Conservation (phyloP, 30 jellyfish, hydroid and myxozoan species). For the Sanderia malayensis region DNA sequence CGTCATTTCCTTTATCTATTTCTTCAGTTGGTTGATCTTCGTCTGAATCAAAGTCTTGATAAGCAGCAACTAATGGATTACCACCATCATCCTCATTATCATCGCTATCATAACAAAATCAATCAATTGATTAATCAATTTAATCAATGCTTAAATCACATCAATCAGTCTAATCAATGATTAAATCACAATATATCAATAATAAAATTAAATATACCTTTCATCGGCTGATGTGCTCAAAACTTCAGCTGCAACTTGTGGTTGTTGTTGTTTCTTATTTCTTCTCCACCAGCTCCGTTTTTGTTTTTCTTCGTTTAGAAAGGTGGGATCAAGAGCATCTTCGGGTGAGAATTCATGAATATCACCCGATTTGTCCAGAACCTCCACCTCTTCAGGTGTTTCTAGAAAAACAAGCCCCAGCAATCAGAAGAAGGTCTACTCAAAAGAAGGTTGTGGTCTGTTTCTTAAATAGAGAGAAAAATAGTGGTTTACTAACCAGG, state of each 20-base stretch:
- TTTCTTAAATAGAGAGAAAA: no score
- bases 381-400: neutral
- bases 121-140: no score
- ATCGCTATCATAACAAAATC: neutral
- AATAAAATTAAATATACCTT: no score
- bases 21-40: slow-evolving; percentile 53
- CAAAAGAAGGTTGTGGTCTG: no score
- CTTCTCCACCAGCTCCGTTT: slow-evolving; percentile 48
- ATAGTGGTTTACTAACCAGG: no score
- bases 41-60: slow-evolving; percentile 67
- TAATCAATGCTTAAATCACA: no score
- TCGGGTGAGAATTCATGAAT: slow-evolving; percentile 60
- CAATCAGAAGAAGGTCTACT: no score
- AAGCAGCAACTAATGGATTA: slow-evolving; percentile 66
- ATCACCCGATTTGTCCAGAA: slow-evolving; percentile 6
- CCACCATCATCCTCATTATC: slow-evolving; percentile 72
- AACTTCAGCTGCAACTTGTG: slow-evolving; percentile 22
- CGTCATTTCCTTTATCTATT: neutral
- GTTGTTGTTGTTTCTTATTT: slow-evolving; percentile 31
- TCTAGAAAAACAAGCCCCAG: slow-evolving; percentile 31
- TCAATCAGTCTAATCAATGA: no score
- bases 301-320: slow-evolving; percentile 51
- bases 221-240: slow-evolving; percentile 51
- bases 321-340: slow-evolving; percentile 47
- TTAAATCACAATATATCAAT: no score